Evolutionary conservation across 2,888 invertebrate genomes (phyloP).

Genomic region (Hanleya hanleyi): DNA sequence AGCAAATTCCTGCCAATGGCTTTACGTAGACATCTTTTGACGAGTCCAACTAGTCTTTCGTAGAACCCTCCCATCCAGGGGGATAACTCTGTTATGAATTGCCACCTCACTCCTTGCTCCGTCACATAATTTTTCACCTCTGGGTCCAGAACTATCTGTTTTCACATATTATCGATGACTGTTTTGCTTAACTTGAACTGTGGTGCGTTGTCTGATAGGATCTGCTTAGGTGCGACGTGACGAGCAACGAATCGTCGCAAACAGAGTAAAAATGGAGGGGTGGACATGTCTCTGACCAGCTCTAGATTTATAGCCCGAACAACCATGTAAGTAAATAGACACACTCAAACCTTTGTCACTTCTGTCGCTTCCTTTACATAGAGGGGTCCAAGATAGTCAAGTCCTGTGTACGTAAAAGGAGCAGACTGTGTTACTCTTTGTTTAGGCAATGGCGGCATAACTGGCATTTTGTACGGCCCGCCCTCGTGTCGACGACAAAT

Average conservation of each 20-base stretch:
- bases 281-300: slow-evolving; percentile 23
- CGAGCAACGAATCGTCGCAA: neutral
- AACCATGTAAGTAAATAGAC: slow-evolving; percentile 21
- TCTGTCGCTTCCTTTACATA: neutral
- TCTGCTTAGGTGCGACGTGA: neutral
- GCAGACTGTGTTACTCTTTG: slow-evolving; percentile 13
- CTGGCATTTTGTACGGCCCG: slow-evolving; percentile 17
- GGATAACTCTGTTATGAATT: slow-evolving; percentile 19
- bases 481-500: slow-evolving; percentile 10
- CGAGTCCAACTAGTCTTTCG: no score
- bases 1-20: slow-evolving; percentile 14
- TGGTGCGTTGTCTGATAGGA: slow-evolving; percentile 17
- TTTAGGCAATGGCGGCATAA: slow-evolving; percentile 23
- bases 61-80: no score
- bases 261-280: neutral
- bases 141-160: neutral
- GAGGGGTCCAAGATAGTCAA: neutral
- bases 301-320: slow-evolving; percentile 17
- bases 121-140: slow-evolving; percentile 12
- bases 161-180: neutral
- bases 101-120: slow-evolving; percentile 10
- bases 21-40: slow-evolving; percentile 21
- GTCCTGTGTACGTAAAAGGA: slow-evolving; percentile 14
- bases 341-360: slow-evolving; percentile 24
- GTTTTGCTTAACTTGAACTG: slow-evolving; percentile 18